phyloP scores from a whole-genome alignment of 2,888 invertebrate genomes.

The Trisateles emortualis region DNA sequence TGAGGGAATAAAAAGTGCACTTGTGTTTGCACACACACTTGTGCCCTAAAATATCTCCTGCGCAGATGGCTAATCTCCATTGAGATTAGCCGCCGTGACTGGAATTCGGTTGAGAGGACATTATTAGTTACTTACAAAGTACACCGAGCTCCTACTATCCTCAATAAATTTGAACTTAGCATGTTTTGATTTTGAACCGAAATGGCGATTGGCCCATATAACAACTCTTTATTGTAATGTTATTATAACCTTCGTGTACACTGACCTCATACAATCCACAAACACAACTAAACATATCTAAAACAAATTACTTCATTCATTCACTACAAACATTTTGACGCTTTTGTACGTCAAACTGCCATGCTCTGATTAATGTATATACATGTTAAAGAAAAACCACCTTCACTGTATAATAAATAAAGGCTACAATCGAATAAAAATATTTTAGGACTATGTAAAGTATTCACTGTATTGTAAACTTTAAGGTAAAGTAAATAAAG shows the following conservation, averaged over 20 bases:
- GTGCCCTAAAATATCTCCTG: too few relatives aligned
- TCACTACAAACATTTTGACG: slow-evolving; percentile 44
- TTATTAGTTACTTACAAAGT: too few relatives aligned
- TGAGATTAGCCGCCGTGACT: too few relatives aligned
- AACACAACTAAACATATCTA: slow-evolving; percentile 33
- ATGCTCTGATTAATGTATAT: slow-evolving; percentile 38
- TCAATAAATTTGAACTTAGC: too few relatives aligned
- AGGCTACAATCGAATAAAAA: slow-evolving; percentile 25
- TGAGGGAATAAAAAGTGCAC: too few relatives aligned
- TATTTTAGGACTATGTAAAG: slow-evolving; percentile 22
- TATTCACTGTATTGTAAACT: slow-evolving; percentile 29
- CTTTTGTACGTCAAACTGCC: slow-evolving; percentile 45
- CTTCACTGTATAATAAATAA: slow-evolving; percentile 16
- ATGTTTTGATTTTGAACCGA: too few relatives aligned
- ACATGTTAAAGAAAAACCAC: slow-evolving; percentile 20
- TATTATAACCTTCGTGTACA: slow-evolving; percentile 9
- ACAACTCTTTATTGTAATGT: too few relatives aligned
- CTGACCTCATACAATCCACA: slow-evolving; percentile 22
- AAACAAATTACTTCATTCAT: slow-evolving; percentile 47
- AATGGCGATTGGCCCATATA: too few relatives aligned
- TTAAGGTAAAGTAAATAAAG: slow-evolving; percentile 15
- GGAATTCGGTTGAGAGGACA: too few relatives aligned
- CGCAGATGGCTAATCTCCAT: too few relatives aligned
- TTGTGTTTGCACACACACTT: too few relatives aligned
- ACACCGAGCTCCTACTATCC: too few relatives aligned